Evolutionary conservation across 30 jellyfish, hydroid and myxozoan species (phyloP).

Genomic region (Aurelia aurita): DNA sequence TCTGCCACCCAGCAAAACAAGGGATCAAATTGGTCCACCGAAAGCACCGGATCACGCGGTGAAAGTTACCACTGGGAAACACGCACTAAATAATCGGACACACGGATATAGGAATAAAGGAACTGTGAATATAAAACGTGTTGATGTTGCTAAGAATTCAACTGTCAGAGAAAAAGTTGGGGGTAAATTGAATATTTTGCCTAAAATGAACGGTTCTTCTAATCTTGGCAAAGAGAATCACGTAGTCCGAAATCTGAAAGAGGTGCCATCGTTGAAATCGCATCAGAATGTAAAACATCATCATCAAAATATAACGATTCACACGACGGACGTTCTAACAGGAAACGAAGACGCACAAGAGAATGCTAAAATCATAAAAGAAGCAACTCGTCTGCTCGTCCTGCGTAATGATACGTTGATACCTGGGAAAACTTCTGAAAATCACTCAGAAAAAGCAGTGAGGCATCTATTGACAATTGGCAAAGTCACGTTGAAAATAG

Average conservation of each 20-base stretch:
- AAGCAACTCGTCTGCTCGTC: slow-evolving; percentile 50
- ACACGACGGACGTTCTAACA: background rate
- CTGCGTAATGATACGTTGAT: background rate
- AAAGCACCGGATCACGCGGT: background rate
- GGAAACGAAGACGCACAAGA: slow-evolving; percentile 27
- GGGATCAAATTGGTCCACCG: slow-evolving; percentile 73
- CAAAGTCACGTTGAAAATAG: slow-evolving; percentile 42
- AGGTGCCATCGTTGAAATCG: too few relatives aligned
- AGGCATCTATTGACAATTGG: slow-evolving; percentile 46
- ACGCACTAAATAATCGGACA: too few relatives aligned
- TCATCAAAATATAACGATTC: too few relatives aligned
- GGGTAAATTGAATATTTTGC: background rate
- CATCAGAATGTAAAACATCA: too few relatives aligned
- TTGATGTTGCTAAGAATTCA: too few relatives aligned
- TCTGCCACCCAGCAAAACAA: slow-evolving; percentile 67
- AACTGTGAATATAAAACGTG: too few relatives aligned
- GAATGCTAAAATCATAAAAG: slow-evolving; percentile 37
- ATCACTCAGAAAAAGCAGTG: slow-evolving; percentile 10
- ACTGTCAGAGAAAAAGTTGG: background rate
- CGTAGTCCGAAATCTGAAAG: too few relatives aligned
- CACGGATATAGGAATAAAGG: too few relatives aligned
- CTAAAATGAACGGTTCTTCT: too few relatives aligned
- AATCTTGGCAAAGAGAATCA: too few relatives aligned
- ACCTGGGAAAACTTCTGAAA: background rate
- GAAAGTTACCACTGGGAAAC: too few relatives aligned